Base-by-base conservation (phyloP, 2,888 invertebrate species). In the Hydroisotoma schaefferi region DNA sequence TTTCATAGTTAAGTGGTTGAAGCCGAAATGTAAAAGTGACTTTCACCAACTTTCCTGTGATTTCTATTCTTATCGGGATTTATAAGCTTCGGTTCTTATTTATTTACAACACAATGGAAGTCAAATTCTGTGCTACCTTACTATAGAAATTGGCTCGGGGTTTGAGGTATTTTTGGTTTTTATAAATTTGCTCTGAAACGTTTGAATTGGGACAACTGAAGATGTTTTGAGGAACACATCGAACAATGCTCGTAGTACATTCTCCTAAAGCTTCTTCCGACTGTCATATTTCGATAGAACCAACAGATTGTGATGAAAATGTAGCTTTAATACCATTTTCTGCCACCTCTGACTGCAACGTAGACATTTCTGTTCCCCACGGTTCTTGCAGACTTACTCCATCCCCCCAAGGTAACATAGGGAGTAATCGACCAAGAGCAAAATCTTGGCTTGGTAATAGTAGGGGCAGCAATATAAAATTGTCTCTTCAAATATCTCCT, bases 351-450 rank as follows among this genome's bases (percentile, higher is more conserved):
- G n/a, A 55, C 46, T 28, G 28, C 22, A 33, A 27, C 22, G 57
- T 18, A 23, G 22, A 52, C 26, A 20, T 33, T 55, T 53, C 56
- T n/a, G 44, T 53, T 12, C 23, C 58, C 20, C 44, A 37, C 27
- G 55, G 53, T 44, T 27, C 56, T 33, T 26, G 33, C 33, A 53
- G 65, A 15, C 48, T 61, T 29, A 58, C 58, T 44, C 61, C 65
- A 8, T 51, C 55, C 10, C 51, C 43, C 22, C 53, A 26, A 43
- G 43, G 44, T 29, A 29, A 55, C 28, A 12, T 25, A 15, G 46
- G 23, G 28, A 56, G 37, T 18, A 37, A 25, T 26, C 33, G 58
- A 33, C 58, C 52, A 23, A 52, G 46, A 29, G 53, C 58, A 25
- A 52, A 52, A 37, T 58, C 58, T 22, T 37, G 38, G 37, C 46